Conservation (phyloP, 2,113 vertebrate species). For the Ahaetulla prasina region DNA sequence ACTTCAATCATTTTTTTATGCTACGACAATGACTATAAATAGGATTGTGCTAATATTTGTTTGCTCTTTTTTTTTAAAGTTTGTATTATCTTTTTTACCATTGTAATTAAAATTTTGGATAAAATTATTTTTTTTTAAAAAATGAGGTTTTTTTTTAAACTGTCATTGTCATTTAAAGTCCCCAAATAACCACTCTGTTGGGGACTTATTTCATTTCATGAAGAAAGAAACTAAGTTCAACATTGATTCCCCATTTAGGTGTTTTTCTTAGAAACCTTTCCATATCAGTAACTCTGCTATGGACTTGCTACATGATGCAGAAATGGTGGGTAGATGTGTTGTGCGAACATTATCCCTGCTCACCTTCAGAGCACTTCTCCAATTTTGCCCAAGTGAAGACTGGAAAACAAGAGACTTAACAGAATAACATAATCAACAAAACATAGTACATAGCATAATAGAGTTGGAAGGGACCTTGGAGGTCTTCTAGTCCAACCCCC, state of each 20-base stretch:
- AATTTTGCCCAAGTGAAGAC: background rate
- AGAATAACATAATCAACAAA: no score
- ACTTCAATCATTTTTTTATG: background rate
- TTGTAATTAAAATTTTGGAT: no score
- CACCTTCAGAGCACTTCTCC: background rate
- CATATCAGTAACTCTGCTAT: background rate
- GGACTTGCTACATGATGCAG: background rate
- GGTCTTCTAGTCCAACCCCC: no score
- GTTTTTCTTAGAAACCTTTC: background rate
- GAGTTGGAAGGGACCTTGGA: no score
- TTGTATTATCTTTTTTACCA: no score
- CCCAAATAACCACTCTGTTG: background rate
- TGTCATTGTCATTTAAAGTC: background rate
- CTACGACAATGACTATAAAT: background rate
- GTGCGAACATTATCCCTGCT: no score
- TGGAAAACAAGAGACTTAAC: no score
- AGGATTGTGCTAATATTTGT: background rate
- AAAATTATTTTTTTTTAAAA: no score
- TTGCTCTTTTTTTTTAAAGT: no score
- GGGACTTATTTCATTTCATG: background rate
- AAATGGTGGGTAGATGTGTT: background rate
- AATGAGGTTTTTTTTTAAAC: background rate
- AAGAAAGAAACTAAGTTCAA: background rate
- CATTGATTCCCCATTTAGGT: no score
- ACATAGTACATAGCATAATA: no score